Evolutionary conservation across 2,113 vertebrate genomes (phyloP).

Genomic region (Chelonoidis abingdonii): DNA sequence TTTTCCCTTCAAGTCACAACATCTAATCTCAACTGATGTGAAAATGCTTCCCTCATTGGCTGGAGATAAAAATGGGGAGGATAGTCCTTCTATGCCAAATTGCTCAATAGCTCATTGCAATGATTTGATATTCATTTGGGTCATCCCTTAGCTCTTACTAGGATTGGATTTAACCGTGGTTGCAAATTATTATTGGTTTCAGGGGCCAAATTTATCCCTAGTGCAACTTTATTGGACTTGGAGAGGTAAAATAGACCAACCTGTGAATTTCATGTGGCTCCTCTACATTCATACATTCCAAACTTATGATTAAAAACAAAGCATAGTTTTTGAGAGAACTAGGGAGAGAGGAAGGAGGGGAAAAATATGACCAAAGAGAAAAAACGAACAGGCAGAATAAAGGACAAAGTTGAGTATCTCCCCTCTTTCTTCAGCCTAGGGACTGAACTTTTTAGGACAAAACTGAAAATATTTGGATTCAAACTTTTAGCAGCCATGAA

Average conservation of each 20-base stretch:
- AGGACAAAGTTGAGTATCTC: background rate
- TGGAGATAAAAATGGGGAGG: background rate
- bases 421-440: background rate
- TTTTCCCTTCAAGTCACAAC: background rate
- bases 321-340: background rate
- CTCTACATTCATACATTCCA: background rate
- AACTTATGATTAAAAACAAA: background rate
- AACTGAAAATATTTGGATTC: background rate
- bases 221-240: background rate
- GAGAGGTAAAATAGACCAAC: background rate
- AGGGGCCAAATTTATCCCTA: background rate
- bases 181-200: background rate
- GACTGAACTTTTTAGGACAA: background rate
- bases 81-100: background rate
- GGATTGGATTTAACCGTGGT: background rate
- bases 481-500: background rate
- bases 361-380: background rate
- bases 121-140: background rate
- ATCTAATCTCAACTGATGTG: background rate
- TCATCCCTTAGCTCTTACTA: background rate
- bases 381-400: background rate
- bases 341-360: background rate
- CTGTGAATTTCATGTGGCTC: background rate
- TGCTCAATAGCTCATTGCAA: background rate
- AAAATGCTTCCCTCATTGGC: background rate